These are phyloP conservation scores for Phymanthus crucifer DNA, from an alignment of 92 coral and sea anemone genomes.

Conservation along the genomic window DNA sequence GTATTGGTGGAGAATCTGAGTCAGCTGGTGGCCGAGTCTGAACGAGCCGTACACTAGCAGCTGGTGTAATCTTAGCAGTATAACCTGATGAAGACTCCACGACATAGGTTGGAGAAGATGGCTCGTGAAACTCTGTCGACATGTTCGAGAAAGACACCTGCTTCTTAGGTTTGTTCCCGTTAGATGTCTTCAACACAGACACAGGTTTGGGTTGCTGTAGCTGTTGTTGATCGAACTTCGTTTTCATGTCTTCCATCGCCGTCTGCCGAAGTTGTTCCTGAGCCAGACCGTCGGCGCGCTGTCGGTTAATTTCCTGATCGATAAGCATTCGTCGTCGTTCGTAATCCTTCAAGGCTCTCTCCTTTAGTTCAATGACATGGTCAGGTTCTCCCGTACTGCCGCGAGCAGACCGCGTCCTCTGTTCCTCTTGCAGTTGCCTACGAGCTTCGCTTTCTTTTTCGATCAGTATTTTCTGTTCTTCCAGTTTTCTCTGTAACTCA, in stretches of 20 bases:
- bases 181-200: constrained; percentile 58
- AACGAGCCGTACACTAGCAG: constrained; percentile 86
- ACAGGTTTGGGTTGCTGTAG: constrained; percentile 24
- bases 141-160: constrained; percentile 92
- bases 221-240: constrained; percentile 33
- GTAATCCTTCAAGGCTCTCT: constrained; percentile 77
- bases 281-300: constrained; percentile 40
- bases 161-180: constrained; percentile 64
- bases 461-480: constrained; percentile 64
- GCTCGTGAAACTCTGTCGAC: constrained; percentile 92
- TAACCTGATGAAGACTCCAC: constrained; percentile 75
- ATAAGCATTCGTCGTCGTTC: constrained; percentile 76
- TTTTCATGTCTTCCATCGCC: constrained; percentile 34
- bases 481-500: constrained; percentile 58
- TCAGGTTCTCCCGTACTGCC: constrained; percentile 49
- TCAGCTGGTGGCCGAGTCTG: constrained; percentile 81
- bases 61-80: constrained; percentile 78
- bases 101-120: constrained; percentile 76
- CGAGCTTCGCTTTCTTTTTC: constrained; percentile 93
- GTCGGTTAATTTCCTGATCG: constrained; percentile 76
- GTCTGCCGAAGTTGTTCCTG: constrained; percentile 23
- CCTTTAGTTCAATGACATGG: constrained; percentile 77
- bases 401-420: constrained; percentile 48
- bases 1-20: constrained; percentile 68
- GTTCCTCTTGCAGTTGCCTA: constrained; percentile 76